These are phyloP conservation scores for Gadopsis marmoratus DNA, from an alignment of 2,797 vertebrate species.

Conservation along the genomic window DNA sequence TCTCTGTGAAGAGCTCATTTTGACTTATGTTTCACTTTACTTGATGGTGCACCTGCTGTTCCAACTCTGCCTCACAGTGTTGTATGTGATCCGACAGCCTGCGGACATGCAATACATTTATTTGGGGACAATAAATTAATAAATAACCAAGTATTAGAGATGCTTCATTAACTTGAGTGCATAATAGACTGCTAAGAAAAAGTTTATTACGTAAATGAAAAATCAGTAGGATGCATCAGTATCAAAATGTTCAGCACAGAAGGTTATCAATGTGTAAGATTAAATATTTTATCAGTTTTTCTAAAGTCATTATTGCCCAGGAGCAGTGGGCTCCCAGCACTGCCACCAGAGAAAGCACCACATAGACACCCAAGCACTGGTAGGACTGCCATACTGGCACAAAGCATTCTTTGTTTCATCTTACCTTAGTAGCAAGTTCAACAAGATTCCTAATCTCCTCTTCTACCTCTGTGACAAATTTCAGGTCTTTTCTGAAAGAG, in stretches of 20 bases:
- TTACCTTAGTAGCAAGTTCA: slow-evolving; percentile 95
- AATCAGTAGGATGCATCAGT: not conserved
- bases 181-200: not conserved
- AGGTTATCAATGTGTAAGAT: not conserved
- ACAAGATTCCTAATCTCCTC: slow-evolving; percentile 94
- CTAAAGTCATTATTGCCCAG: not conserved
- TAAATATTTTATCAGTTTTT: not conserved
- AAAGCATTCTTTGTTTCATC: not conserved
- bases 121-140: not conserved
- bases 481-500: slow-evolving; percentile 93
- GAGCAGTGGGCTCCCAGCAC: not conserved
- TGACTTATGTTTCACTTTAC: not conserved
- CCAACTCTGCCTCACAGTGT: not conserved
- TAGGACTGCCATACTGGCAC: not conserved
- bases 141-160: not conserved
- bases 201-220: not conserved
- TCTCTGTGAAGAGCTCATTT: not conserved
- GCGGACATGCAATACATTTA: not conserved
- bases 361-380: not conserved
- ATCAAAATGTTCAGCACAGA: not conserved
- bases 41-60: not conserved
- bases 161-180: not conserved
- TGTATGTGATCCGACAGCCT: not conserved
- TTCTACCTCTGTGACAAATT: slow-evolving; percentile 96
- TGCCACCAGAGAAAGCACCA: slow-evolving; percentile 58